Percentiles rank a stretch among this genome's conserved stretches.
phyloP scores from a whole-genome alignment of 2,797 vertebrate genomes.

The Gallirallus australis region DNA sequence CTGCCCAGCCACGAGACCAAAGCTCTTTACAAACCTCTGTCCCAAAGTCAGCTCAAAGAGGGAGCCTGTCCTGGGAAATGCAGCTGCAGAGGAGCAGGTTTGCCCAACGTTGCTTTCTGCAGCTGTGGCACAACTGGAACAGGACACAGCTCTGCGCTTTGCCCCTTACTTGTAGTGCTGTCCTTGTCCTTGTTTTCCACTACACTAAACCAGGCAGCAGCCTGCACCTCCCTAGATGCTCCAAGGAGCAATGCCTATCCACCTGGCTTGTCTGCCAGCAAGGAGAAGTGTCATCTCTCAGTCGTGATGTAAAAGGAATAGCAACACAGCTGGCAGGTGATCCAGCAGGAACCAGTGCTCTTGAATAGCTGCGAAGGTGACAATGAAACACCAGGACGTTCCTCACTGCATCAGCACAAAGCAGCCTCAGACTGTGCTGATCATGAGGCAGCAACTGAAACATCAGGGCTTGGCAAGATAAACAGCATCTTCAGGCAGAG shows the following conservation, averaged over 20 bases:
- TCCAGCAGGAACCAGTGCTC: slow-evolving; percentile 17
- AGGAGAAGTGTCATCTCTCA: slow-evolving; percentile 23
- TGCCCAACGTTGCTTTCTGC: not conserved
- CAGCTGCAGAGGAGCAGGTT: not conserved
- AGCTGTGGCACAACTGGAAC: not conserved
- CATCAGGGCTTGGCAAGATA: not conserved
- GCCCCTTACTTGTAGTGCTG: not conserved
- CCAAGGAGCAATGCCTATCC: slow-evolving; percentile 10
- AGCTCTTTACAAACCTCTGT: not conserved
- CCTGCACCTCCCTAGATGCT: not conserved
- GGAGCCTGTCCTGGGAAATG: not conserved
- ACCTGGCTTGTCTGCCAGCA: slow-evolving; percentile 58
- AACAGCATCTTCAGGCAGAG: not conserved
- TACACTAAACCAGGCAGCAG: not conserved
- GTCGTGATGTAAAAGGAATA: not conserved
- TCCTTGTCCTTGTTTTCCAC: not conserved
- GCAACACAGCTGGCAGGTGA: slow-evolving; percentile 38
- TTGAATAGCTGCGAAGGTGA: slow-evolving; percentile 39
- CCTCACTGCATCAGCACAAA: not conserved
- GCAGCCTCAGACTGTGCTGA: not conserved
- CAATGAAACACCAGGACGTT: not conserved
- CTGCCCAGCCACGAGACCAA: not conserved
- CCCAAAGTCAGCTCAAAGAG: not conserved
- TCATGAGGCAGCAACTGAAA: not conserved
- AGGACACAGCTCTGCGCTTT: not conserved